These are phyloP conservation scores for Mareca strepera DNA, from an alignment of 2,797 vertebrate species.

Conservation along the genomic window DNA sequence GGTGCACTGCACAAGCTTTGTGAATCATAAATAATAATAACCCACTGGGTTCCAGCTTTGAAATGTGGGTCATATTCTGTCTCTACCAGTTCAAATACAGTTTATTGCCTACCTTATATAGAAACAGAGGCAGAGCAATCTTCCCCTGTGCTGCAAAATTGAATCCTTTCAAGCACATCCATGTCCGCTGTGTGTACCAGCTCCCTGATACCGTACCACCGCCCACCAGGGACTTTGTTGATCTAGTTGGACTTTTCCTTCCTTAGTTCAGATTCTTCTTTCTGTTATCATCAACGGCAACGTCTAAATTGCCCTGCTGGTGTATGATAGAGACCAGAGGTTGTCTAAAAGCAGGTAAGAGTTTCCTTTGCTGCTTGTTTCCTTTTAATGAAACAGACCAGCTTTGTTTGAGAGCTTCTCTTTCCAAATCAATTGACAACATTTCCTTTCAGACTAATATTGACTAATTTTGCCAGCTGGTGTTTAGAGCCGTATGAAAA, in stretches of 20 bases:
- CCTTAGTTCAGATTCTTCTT: not conserved
- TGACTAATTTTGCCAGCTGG: conserved; percentile 18
- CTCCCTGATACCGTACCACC: not conserved
- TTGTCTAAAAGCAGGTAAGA: not conserved
- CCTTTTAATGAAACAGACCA: not conserved
- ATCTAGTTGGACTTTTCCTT: conserved; percentile 27
- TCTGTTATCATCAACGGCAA: not conserved
- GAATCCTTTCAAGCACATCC: conserved; percentile 17
- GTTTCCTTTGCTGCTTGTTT: not conserved
- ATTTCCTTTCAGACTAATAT: conserved; percentile 10
- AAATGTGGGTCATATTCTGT: conserved; percentile 54
- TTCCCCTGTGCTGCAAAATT: conserved; percentile 3
- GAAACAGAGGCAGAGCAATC: not conserved
- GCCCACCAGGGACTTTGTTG: not conserved
- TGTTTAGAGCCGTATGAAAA: not conserved
- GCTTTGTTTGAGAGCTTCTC: not conserved
- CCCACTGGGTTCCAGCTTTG: conserved; percentile 44
- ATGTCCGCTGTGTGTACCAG: not conserved
- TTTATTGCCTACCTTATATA: conserved; percentile 53
- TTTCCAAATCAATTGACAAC: not conserved
- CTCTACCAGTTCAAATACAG: conserved; percentile 41
- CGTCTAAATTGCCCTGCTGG: not conserved
- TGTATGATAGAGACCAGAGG: not conserved
- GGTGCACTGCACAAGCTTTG: conserved; percentile 41
- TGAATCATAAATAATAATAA: conserved; percentile 64